Base-by-base conservation (phyloP, 2,113 vertebrate species). In the Dicaeum eximium region DNA sequence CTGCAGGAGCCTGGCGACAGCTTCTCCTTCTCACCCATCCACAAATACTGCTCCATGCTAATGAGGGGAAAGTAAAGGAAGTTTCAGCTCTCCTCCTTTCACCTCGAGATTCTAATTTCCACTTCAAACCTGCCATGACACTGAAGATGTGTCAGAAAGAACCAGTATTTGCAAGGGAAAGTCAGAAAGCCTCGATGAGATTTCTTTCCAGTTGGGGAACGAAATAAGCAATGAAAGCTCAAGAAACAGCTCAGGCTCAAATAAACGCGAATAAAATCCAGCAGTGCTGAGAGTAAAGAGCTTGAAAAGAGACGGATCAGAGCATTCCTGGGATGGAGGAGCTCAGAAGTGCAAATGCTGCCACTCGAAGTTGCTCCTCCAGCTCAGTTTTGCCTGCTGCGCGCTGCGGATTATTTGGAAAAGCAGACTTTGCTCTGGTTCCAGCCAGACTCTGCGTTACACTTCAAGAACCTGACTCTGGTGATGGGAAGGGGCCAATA, bases 311-410 rank as follows among this genome's bases (percentile, higher is more conserved):
- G 86, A 50, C 8, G 28, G 88, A 84, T 71, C 75, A 57, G 92
- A 81, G 69, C 40, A 1, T 5, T 66, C 18, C 79, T 78, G 42
- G 33, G 37, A 19, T 0, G 11, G 51, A 42, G 72, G 42, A 27
- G 10, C 92, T 65, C 75, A 53, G 60, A 56, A 90, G 72, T 40
- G 85, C 90, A 92, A 94, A 92, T 5, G 74, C 87, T 40, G 91
- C 75, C 56, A 4, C 86, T 62, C 1, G 2, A 77, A 86, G 67
- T 0, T 11, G 51, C 83, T 89, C 61, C 35, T 31, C 16, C 27
- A 57, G 64, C 0, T 10, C 2, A 8, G 47, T 3, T 54, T 10
- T 27, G 58, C 19, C 5, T 0, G 10, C 20, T 9, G 58, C 1
- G 1, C 54, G 2, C 64, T 25, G 58, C 6, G 14, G 51, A 71